Conservation (phyloP, 1,140 invertebrate species). For the Plodia interpunctella region DNA sequence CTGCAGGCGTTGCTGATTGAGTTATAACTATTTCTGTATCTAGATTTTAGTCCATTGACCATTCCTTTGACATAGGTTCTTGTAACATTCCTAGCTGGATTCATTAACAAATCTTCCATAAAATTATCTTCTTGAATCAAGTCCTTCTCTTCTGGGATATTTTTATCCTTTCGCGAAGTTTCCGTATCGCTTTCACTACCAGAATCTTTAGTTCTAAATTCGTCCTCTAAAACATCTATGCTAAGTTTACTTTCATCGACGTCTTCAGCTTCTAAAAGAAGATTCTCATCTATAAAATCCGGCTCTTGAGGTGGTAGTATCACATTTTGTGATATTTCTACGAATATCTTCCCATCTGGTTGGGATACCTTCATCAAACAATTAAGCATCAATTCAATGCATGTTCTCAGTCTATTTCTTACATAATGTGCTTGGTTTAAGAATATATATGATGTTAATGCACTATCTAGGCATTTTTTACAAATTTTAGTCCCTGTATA, state of each 20-base stretch:
- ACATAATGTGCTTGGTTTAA: slow-evolving; percentile 41
- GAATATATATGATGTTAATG: slow-evolving; percentile 54
- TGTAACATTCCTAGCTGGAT: slow-evolving; percentile 36
- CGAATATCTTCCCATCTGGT: slow-evolving; percentile 43
- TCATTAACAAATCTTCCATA: slow-evolving; percentile 18
- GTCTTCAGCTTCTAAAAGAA: slow-evolving; percentile 29
- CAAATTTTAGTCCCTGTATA: slow-evolving; percentile 62
- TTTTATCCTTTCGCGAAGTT: background rate
- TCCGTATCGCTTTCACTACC: slow-evolving; percentile 29
- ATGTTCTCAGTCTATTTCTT: slow-evolving; percentile 46
- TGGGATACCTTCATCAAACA: slow-evolving; percentile 32
- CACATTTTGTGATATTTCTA: slow-evolving; percentile 48
- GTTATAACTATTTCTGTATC: slow-evolving; percentile 16
- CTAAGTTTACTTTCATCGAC: slow-evolving; percentile 40
- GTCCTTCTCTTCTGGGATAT: too few species aligned
- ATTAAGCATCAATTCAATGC: slow-evolving; percentile 43
- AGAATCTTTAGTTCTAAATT: slow-evolving; percentile 48
- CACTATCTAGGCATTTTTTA: slow-evolving; percentile 52
- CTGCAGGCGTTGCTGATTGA: slow-evolving; percentile 42
- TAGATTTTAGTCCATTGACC: slow-evolving; percentile 24
- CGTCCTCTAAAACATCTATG: slow-evolving; percentile 63
- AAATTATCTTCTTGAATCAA: background rate
- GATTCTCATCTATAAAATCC: slow-evolving; percentile 23
- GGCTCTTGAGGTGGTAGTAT: slow-evolving; percentile 38
- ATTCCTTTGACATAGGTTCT: slow-evolving; percentile 45